Evolutionary conservation across 1,140 invertebrate genomes (phyloP).

Genomic region (Paraescarpia echinospica): DNA sequence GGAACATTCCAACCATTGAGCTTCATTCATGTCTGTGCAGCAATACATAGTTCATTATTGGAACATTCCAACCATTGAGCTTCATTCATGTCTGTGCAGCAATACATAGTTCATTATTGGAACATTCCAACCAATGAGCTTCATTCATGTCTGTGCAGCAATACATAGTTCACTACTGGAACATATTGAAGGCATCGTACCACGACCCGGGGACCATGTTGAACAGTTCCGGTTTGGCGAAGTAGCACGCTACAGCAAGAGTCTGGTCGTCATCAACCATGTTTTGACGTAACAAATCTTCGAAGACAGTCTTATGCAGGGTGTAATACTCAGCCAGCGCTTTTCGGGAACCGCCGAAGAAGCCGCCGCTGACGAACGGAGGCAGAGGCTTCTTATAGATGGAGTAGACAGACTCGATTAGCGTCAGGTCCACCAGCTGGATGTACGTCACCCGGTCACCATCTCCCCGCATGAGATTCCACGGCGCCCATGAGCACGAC

Average conservation of each 20-base stretch:
- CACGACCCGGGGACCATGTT: conserved; percentile 23
- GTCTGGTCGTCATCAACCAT: conserved; percentile 31
- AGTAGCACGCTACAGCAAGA: conserved; percentile 27
- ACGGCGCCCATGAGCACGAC: conserved; percentile 36
- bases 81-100: too few relatives aligned
- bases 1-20: too few relatives aligned
- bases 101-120: too few relatives aligned
- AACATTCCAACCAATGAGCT: not conserved
- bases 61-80: not conserved
- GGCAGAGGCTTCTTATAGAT: conserved; percentile 24
- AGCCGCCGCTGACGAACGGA: conserved; percentile 30
- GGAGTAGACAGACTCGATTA: not conserved
- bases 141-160: not conserved
- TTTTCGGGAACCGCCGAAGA: conserved; percentile 29
- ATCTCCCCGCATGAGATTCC: conserved; percentile 45
- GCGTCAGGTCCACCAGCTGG: not conserved
- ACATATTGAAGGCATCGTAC: conserved; percentile 21
- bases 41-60: too few relatives aligned
- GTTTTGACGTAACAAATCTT: conserved; percentile 17
- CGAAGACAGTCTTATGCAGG: conserved; percentile 26
- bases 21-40: too few relatives aligned
- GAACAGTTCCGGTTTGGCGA: conserved; percentile 28
- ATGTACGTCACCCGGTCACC: conserved; percentile 20
- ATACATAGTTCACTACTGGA: not conserved
- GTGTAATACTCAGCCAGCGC: conserved; percentile 21